Conservation (phyloP, 2,113 vertebrate genomes). For the Neodontobutis hainanensis region DNA sequence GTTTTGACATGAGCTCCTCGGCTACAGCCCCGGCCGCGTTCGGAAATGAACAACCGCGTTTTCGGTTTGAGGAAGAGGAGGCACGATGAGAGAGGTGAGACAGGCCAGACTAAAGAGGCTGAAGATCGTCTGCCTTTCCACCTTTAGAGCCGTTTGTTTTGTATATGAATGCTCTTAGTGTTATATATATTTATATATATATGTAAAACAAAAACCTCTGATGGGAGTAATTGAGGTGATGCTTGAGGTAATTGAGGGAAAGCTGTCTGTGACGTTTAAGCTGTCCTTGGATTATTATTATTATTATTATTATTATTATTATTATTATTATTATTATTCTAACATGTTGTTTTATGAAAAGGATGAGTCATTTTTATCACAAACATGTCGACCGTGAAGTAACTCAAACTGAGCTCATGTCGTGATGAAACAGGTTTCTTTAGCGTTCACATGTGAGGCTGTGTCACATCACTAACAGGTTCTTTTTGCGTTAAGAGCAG, state of each 20-base stretch:
- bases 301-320: slow-evolving; percentile 15
- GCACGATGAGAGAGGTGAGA: slow-evolving; percentile 72
- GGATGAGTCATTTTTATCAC: slow-evolving; percentile 56
- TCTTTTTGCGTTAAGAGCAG: background rate
- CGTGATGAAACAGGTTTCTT: background rate
- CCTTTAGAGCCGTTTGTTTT: slow-evolving; percentile 22
- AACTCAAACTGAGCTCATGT: slow-evolving; percentile 19
- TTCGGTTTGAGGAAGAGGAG: slow-evolving; percentile 71
- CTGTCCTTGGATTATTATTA: slow-evolving; percentile 10
- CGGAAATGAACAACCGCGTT: slow-evolving; percentile 61
- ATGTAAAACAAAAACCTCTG: background rate
- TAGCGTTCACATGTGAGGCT: too few relatives aligned
- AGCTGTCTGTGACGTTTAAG: slow-evolving; percentile 15
- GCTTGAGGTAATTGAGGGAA: too few relatives aligned
- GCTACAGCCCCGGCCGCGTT: slow-evolving; percentile 26
- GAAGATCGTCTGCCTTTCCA: slow-evolving; percentile 39
- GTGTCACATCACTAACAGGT: too few relatives aligned
- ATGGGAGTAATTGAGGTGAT: slow-evolving; percentile 5
- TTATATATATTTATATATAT: too few relatives aligned
- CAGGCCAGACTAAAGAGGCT: slow-evolving; percentile 42
- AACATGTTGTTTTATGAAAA: slow-evolving; percentile 19
- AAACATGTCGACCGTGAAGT: slow-evolving; percentile 22
- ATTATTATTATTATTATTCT: background rate
- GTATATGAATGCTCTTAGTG: slow-evolving; percentile 1
- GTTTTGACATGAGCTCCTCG: slow-evolving; percentile 48